Percentiles rank a stretch among this genome's conserved stretches.
Evolutionary conservation across 2,797 vertebrate genomes (phyloP).

Genomic region (Sarcophilus harrisii): DNA sequence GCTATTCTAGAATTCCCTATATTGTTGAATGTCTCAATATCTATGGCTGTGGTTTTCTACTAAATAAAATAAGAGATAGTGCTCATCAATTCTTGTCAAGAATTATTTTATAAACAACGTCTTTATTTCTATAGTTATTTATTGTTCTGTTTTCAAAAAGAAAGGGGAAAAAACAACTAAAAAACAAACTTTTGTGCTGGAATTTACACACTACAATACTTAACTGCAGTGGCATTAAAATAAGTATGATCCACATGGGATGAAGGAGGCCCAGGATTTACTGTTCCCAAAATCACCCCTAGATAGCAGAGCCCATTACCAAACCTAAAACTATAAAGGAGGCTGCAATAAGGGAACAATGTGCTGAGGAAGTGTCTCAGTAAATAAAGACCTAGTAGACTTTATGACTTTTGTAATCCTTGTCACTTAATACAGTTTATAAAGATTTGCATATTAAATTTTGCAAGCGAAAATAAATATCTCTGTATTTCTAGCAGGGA

Average conservation of each 20-base stretch:
- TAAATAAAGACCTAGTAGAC: conserved; percentile 44
- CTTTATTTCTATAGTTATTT: conserved; percentile 48
- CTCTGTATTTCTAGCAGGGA: conserved; percentile 77
- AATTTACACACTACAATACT: not conserved
- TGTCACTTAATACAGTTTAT: conserved; percentile 75
- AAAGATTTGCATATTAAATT: conserved; percentile 79
- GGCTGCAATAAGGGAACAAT: conserved; percentile 53
- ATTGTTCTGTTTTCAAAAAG: conserved; percentile 54
- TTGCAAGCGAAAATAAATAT: conserved; percentile 80
- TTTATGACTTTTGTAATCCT: conserved; percentile 78
- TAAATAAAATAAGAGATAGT: not conserved
- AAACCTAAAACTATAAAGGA: conserved; percentile 59
- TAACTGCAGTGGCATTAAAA: conserved; percentile 64
- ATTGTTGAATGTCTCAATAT: not conserved
- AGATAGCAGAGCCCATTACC: conserved; percentile 48
- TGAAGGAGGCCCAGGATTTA: conserved; percentile 46
- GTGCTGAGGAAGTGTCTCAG: conserved; percentile 64
- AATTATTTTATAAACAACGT: not conserved
- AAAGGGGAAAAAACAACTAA: conserved; percentile 57
- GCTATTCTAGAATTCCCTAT: not conserved
- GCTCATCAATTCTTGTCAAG: not conserved
- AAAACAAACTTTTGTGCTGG: conserved; percentile 63
- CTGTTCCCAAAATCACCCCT: conserved; percentile 59
- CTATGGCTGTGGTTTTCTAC: not conserved
- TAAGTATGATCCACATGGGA: conserved; percentile 31